A percentile compares a stretch with the other conserved stretches of the same genome.
phyloP scores from a whole-genome alignment of 2,113 vertebrate species.

The Plecotus auritus region DNA sequence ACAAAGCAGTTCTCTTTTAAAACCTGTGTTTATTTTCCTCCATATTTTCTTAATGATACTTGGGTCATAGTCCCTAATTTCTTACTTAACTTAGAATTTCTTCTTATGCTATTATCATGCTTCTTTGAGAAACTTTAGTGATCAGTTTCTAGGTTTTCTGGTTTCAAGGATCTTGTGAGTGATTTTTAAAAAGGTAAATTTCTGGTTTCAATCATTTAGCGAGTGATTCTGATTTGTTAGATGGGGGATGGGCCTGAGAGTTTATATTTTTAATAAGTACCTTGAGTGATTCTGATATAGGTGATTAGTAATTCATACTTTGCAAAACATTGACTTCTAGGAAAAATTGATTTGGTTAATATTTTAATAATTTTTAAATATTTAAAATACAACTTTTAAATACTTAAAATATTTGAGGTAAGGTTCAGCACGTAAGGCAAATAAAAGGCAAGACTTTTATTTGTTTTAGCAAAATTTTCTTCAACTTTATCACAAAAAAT shows the following conservation, averaged over 20 bases:
- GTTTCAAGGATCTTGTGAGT: not conserved
- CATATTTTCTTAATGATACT: not conserved
- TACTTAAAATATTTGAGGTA: not conserved
- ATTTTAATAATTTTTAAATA: not conserved
- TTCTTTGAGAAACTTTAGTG: not conserved
- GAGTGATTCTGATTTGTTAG: not conserved
- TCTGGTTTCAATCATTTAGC: not conserved
- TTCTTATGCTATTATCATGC: not conserved
- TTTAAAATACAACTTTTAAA: not conserved
- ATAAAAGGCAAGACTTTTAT: not conserved
- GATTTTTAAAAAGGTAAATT: not conserved
- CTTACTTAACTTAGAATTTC: not conserved
- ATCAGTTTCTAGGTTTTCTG: not conserved
- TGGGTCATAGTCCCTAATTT: not conserved
- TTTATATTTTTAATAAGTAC: not conserved
- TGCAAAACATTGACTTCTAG: not conserved
- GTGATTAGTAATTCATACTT: not conserved
- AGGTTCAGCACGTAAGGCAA: not conserved
- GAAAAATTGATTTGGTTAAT: not conserved
- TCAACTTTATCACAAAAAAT: not conserved
- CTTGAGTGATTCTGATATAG: not conserved
- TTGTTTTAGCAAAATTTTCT: not conserved
- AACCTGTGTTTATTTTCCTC: not conserved
- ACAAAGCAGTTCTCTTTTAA: not conserved
- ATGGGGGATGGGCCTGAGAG: not conserved